Evolutionary conservation across 1,140 invertebrate species (phyloP).

Genomic region (Papilio polytes): DNA sequence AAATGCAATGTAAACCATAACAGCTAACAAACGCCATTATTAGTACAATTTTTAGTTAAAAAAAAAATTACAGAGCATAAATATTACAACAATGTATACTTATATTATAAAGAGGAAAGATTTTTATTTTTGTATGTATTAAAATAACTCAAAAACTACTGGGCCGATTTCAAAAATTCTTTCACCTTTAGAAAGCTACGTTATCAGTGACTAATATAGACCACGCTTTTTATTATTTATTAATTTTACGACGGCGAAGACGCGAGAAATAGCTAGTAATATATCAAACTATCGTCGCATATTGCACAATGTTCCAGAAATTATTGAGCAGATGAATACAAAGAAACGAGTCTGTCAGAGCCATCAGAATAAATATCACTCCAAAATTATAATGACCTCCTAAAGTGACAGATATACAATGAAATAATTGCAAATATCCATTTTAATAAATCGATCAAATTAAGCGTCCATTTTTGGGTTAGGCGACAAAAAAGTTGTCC

Average conservation of each 20-base stretch:
- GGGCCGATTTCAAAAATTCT: too few species aligned
- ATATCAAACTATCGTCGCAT: neutral
- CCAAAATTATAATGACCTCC: conserved; percentile 3
- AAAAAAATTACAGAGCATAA: too few species aligned
- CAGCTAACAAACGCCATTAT: too few species aligned
- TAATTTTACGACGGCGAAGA: too few species aligned
- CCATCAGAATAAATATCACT: conserved; percentile 10
- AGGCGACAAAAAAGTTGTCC: conserved; percentile 18
- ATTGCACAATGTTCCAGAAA: neutral
- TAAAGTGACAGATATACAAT: conserved; percentile 5
- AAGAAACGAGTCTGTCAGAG: neutral
- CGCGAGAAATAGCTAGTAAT: too few species aligned
- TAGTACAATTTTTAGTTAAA: too few species aligned
- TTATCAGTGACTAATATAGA: too few species aligned
- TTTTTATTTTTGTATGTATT: too few species aligned
- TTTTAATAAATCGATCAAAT: conserved; percentile 30
- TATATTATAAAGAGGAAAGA: neutral
- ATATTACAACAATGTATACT: too few species aligned
- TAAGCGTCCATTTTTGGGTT: conserved; percentile 17
- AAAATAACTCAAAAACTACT: too few species aligned
- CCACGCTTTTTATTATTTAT: too few species aligned
- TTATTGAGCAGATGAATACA: neutral
- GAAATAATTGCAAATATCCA: neutral
- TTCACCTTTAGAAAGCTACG: too few species aligned
- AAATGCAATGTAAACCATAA: neutral